These are phyloP conservation scores for Lamellibrachia columna DNA, from an alignment of 2,888 invertebrate genomes.

Conservation along the genomic window DNA sequence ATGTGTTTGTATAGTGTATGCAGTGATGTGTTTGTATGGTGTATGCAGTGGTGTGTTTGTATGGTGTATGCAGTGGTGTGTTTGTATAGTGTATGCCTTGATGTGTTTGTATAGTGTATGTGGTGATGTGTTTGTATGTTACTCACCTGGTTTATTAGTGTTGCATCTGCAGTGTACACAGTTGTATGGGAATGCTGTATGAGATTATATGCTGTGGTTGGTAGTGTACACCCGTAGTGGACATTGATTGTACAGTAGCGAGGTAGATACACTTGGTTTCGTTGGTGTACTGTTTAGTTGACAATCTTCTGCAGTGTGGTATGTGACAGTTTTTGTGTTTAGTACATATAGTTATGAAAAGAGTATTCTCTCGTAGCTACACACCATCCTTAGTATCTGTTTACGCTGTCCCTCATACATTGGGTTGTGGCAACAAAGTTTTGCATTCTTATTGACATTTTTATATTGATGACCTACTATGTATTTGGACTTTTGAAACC, in stretches of 20 bases:
- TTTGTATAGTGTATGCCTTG: no score
- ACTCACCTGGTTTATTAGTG: background rate
- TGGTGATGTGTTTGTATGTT: background rate
- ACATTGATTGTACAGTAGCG: background rate
- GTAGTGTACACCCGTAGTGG: background rate
- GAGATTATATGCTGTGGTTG: background rate
- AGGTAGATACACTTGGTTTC: background rate
- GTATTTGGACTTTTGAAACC: background rate
- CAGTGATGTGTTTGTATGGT: no score
- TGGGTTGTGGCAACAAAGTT: background rate
- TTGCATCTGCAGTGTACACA: background rate
- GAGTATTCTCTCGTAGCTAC: background rate
- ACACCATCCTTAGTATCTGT: background rate
- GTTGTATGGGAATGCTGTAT: slow-evolving; percentile 5
- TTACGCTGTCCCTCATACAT: background rate
- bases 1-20: no score
- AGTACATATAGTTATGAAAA: background rate
- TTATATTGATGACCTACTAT: background rate
- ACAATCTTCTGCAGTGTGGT: background rate
- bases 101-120: background rate
- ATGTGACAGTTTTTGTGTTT: background rate
- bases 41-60: no score
- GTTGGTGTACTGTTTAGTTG: background rate
- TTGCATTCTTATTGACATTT: background rate
- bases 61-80: no score